phyloP scores from a whole-genome alignment of 2,797 vertebrate genomes.

The Babyrousa celebensis region DNA sequence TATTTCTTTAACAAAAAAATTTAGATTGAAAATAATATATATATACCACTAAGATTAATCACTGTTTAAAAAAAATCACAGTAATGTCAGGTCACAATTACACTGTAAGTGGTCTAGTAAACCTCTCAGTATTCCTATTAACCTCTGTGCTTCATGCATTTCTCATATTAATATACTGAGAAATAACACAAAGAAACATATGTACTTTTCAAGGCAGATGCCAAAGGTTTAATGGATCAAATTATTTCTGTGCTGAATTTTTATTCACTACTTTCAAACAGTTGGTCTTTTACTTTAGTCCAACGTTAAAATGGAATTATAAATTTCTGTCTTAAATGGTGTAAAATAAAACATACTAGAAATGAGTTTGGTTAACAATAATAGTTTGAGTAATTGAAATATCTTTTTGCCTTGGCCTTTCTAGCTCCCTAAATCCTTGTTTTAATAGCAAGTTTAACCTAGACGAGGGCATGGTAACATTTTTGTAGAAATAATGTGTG shows the following conservation, averaged over 20 bases:
- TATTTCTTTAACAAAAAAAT: conserved; percentile 51
- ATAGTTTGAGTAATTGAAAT: neutral
- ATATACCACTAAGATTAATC: conserved; percentile 65
- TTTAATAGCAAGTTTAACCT: neutral
- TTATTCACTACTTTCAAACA: conserved; percentile 51
- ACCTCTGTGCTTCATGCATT: conserved; percentile 37
- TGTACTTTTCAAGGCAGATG: conserved; percentile 62
- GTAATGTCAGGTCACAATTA: conserved; percentile 59
- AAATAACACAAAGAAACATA: conserved; percentile 63
- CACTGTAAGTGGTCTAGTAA: conserved; percentile 46
- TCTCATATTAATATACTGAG: conserved; percentile 49
- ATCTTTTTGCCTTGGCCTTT: neutral
- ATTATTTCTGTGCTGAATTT: conserved; percentile 61
- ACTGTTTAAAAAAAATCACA: conserved; percentile 53
- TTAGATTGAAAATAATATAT: conserved; percentile 52
- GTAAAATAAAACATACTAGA: conserved; percentile 52
- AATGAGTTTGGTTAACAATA: conserved; percentile 2
- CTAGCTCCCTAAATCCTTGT: neutral
- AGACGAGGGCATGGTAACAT: neutral
- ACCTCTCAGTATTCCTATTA: conserved; percentile 52
- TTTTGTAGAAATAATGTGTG: neutral
- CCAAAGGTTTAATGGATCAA: conserved; percentile 61
- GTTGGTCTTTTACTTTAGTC: conserved; percentile 36
- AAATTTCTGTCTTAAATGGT: conserved; percentile 35
- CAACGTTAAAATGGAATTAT: conserved; percentile 41